phyloP scores from a whole-genome alignment of 2,888 invertebrate species.

The Chloroclystis v-ata region DNA sequence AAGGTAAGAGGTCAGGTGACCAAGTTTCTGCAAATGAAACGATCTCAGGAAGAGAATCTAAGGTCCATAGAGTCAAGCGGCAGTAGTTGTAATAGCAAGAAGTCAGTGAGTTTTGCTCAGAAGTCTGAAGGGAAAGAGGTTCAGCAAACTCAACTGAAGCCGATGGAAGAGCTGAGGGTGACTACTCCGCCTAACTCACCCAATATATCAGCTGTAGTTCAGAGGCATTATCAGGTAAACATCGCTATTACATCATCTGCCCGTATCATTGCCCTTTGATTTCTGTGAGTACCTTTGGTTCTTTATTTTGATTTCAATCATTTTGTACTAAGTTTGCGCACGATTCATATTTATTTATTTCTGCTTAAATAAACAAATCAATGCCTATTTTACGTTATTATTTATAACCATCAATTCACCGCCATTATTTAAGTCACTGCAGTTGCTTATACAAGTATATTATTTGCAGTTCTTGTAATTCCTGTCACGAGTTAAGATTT shows the following conservation, averaged over 20 bases:
- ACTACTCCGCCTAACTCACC: constrained; percentile 86
- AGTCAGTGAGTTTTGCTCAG: constrained; percentile 87
- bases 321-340: constrained; percentile 27
- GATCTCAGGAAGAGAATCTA: constrained; percentile 81
- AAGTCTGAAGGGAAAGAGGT: constrained; percentile 66
- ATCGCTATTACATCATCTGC: constrained; percentile 26
- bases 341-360: constrained; percentile 21
- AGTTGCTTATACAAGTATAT: neutral
- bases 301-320: constrained; percentile 41
- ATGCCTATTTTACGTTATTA: constrained; percentile 14
- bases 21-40: constrained; percentile 83
- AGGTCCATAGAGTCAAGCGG: constrained; percentile 79
- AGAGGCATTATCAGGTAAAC: constrained; percentile 79
- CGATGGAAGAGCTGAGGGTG: constrained; percentile 72
- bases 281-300: constrained; percentile 71
- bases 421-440: neutral
- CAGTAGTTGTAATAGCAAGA: constrained; percentile 80
- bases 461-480: neutral
- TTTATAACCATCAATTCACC: too few relatives aligned
- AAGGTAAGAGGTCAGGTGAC: constrained; percentile 84
- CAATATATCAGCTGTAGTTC: constrained; percentile 82
- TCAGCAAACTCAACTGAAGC: constrained; percentile 67
- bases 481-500: too few relatives aligned
- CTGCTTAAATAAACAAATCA: constrained; percentile 12
- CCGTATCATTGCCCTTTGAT: constrained; percentile 56